Evolutionary conservation across 2,113 vertebrate species (phyloP), one percentile per base, ranked within the genome.

Genomic region (Rhinoderma darwinii): DNA sequence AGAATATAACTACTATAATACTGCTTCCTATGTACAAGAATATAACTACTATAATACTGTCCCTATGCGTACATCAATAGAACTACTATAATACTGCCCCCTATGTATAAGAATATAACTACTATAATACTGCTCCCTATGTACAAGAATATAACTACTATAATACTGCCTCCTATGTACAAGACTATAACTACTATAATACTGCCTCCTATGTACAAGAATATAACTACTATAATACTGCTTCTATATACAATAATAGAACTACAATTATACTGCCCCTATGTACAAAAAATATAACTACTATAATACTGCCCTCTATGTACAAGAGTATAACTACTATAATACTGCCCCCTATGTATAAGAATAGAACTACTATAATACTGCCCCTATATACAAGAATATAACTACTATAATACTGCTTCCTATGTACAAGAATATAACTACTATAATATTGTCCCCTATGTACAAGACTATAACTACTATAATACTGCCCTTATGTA

Each of bases 351-450:
- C 59, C 59, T 63, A 63, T 63, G 17, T 63, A 63, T 9, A 63
- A 63, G 59, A 63, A 63, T 63, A 63, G 27, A 27, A 63, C n/a
- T 30, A 63, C 25, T 63, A 63, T 63, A 63, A 63, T 63, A 63
- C 59, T 63, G 59, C n/a, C 9, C 20, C 11, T 22, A 59, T 59
- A 7, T 59, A 59, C 54, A 59, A 25, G 20, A 59, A 59, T 59
- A 59, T 59, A 59, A 59, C 20, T 25, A 59, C 54, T 59, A 59
- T 59, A 59, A 59, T 59, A 59, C 22, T 59, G 20, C 22, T n/a
- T 5, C n/a, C n/a, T n/a, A n/a, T n/a, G n/a, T n/a, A n/a, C n/a
- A n/a, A n/a, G n/a, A n/a, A n/a, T 59, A 59, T 59, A 59, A 8
- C 54, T 59, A 59, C 54, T n/a, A 59, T 59, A 59, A 59, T 59